Conservation (phyloP, 2,888 invertebrate species). For the Acanthopleura granulata region DNA sequence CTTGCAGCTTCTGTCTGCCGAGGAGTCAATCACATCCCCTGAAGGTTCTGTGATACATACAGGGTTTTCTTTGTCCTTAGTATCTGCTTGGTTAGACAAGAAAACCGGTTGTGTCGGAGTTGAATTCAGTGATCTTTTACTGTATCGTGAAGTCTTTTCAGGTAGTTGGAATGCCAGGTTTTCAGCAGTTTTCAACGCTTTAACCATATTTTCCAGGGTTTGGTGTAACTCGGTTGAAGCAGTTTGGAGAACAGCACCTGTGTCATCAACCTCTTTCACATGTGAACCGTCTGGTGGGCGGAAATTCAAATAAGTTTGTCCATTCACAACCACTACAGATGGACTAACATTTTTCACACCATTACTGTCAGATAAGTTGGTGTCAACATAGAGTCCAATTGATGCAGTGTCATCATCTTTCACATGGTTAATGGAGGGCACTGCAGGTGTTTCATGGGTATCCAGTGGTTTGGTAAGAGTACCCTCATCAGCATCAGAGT, state of each 20-base stretch:
- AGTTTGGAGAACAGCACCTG: not conserved
- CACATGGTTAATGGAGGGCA: no score
- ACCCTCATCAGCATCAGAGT: no score
- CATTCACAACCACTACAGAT: conserved; percentile 8
- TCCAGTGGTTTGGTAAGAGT: no score
- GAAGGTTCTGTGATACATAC: no score
- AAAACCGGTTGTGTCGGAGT: not conserved
- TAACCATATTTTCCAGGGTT: not conserved
- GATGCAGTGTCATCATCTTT: no score
- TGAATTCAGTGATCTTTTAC: not conserved
- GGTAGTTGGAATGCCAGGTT: not conserved
- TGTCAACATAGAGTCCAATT: no score
- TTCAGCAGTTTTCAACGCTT: not conserved
- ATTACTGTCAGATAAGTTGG: no score
- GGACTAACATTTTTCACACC: not conserved
- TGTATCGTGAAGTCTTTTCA: not conserved
- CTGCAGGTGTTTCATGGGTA: no score
- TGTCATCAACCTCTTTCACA: not conserved
- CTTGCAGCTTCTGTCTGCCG: not conserved
- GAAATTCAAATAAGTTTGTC: conserved; percentile 2
- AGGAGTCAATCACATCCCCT: not conserved
- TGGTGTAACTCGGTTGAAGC: not conserved
- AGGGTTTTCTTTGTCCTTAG: no score
- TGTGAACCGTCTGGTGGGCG: not conserved
- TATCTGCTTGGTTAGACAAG: not conserved